Evolutionary conservation across 2,113 vertebrate species (phyloP), one percentile per base, ranked within the genome.

Genomic region (Tragelaphus imberbis): DNA sequence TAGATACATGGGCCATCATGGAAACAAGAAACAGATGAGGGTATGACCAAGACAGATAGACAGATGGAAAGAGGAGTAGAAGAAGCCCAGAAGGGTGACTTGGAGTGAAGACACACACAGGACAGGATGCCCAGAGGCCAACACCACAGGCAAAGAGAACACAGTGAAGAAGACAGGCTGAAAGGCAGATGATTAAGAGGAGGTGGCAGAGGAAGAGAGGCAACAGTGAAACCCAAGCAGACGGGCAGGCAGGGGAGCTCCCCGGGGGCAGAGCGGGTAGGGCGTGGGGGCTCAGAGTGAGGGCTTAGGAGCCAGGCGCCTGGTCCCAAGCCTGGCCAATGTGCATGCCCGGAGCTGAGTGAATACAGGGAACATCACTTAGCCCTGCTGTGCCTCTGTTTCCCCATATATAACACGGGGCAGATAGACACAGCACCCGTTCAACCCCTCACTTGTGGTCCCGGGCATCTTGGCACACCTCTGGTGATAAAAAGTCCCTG

Each of bases 231-330:
- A 5, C 25, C 27, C 33, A 79, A 13, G 9, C 15, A 17, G 30
- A 14, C 15, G 2, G 0, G 8, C 21, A 71, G 88, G 33, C 27
- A 28, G 13, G 19, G 30, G 23, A 13, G 4, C 2, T 9, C n/a
- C 36, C 55, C 0, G 65, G 6, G 1, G 23, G 7, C 16, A 5
- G 25, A 56, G 11, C 23, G 4, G 0, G 2, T 2, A 10, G 13
- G 51, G 53, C 16, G 7, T 27, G 36, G 68, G 65, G 36, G n/a
- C 33, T 25, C 21, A 15, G 33, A 53, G 30, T 0, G 2, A 7
- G 56, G 12, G 6, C 84, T 49, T 25, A 0, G 14, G 56, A 79
- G 82, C 51, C 36, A 21, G 36, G 21, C 0, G 1, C 59, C 84
- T 2, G 13, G 6, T 5, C n/a, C 84, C 28, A 15, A 6, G 17